Base-by-base conservation (phyloP, 2,113 vertebrate genomes). In the Trogon surrucura region DNA sequence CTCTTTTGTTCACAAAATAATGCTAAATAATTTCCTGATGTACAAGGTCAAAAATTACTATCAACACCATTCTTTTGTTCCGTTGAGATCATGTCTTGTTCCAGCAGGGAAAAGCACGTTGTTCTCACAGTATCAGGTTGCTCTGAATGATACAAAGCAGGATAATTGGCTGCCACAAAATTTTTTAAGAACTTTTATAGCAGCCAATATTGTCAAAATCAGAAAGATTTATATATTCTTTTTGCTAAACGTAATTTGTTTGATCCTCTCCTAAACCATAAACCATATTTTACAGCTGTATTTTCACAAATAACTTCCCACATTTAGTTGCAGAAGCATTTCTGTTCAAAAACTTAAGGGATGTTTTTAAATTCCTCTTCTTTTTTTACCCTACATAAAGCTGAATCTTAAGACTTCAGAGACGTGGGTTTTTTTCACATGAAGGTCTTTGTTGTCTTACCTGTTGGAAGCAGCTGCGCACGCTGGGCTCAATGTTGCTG, bases 401-500 rank as follows among this genome's bases (percentile, higher is more conserved):
- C 13, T 47, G 29, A 75, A 72, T 18, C 34, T 61, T 51, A 34
- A 47, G 8, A 73, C n/a, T 34, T 54, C 25, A 47, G 16, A 38
- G 9, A 65, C 11, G 29, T 47, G 15, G 45, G 45, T 53, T 66
- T 16, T 77, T 57, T 75, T 23, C 56, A 26, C 22, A 3, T 3
- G 14, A 32, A 53, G 12, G 36, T 50, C 19, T 61, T 48, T 26
- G 16, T 23, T 27, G 4, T 34, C 54, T 95, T 97, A 99, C 99
- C 91, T 99, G 99, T 11, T 99, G 99, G 97, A 99, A 99, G 97
- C 99, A 99, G 97, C 99, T 99, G 73, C 99, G 99, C 72, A 99
- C 99, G 3, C 99, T 99, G 79, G 99, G 99, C 57, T 99, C 99
- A 38, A 99, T 99, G 97, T 99, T 99, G 97, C 99, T 99, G 54